phyloP scores from a whole-genome alignment of 2,797 vertebrate genomes.

The Oreochromis grahami region DNA sequence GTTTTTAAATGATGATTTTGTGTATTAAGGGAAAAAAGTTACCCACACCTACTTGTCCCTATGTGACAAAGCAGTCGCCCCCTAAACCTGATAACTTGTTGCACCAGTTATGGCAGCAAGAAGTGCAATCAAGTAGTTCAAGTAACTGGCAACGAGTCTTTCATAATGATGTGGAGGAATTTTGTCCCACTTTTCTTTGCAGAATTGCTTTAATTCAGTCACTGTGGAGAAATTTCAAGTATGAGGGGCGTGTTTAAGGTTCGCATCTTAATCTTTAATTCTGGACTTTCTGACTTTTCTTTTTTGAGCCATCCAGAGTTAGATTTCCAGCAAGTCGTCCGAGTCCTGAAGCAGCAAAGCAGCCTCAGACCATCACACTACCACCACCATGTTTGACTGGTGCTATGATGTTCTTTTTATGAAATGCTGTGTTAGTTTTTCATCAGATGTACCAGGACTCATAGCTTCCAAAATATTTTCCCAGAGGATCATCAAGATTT shows the following conservation, averaged over 20 bases:
- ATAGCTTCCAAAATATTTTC: not conserved
- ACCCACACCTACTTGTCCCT: not conserved
- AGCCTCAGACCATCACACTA: not conserved
- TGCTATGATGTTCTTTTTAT: not conserved
- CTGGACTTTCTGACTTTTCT: not conserved
- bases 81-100: not conserved
- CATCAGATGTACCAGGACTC: accelerated
- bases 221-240: not conserved
- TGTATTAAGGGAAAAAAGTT: not conserved
- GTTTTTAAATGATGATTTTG: not conserved
- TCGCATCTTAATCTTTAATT: not conserved
- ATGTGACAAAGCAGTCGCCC: not conserved
- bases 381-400: not conserved
- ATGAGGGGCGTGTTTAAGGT: not conserved
- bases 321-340: accelerated
- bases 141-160: not conserved
- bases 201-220: not conserved
- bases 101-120: not conserved
- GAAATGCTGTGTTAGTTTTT: not conserved
- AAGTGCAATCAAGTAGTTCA: not conserved
- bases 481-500: not conserved
- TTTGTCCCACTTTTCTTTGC: not conserved
- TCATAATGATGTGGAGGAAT: not conserved
- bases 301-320: not conserved
- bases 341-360: not conserved